Conservation (phyloP, 2,113 vertebrate species). For the Bettongia penicillata region DNA sequence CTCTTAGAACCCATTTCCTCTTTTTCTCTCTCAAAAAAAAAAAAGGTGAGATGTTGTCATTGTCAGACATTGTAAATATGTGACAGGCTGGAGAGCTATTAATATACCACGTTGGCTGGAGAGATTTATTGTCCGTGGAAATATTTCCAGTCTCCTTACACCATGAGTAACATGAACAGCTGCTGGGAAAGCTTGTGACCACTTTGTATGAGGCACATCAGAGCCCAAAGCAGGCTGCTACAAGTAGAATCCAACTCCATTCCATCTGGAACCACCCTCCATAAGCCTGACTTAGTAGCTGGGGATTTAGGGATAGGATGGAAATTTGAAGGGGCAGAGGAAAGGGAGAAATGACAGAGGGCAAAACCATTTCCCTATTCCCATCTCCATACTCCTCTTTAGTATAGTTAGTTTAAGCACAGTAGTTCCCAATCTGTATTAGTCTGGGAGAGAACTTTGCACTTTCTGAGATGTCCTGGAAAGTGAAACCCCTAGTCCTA, state of each 20-base stretch:
- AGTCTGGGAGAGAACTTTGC: neutral
- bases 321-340: neutral
- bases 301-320: neutral
- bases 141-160: neutral
- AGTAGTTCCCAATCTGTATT: neutral
- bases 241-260: neutral
- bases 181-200: neutral
- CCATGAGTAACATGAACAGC: neutral
- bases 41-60: constrained; percentile 5
- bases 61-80: neutral
- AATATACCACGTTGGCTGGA: neutral
- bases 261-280: neutral
- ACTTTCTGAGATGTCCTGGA: neutral
- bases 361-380: neutral
- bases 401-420: neutral
- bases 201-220: neutral
- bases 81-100: constrained; percentile 1
- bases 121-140: fast-evolving
- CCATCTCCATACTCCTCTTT: neutral
- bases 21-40: constrained; percentile 20
- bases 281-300: neutral
- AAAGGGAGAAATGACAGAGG: neutral
- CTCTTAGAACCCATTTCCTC: constrained; percentile 18
- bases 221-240: neutral
- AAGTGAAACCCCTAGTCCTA: neutral